A percentile compares a stretch with the other conserved stretches of the same genome.
These are phyloP conservation scores for Phoxinus phoxinus DNA, from an alignment of 2,113 vertebrate genomes.

Conservation along the genomic window DNA sequence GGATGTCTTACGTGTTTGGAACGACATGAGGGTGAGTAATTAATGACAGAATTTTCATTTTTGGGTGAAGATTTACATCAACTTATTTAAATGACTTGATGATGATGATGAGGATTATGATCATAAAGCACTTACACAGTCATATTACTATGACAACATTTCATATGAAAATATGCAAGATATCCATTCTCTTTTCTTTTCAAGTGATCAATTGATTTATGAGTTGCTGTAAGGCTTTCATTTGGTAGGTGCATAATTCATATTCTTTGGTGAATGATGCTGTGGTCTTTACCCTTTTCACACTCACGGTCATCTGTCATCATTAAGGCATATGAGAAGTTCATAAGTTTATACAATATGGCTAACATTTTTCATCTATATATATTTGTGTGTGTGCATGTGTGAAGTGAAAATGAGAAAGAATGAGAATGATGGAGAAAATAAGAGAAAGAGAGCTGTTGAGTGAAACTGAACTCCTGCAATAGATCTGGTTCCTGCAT, in stretches of 20 bases:
- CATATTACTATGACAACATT: background rate
- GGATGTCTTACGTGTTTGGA: too few species aligned
- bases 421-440: slow-evolving; percentile 2
- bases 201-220: background rate
- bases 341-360: slow-evolving; percentile 11
- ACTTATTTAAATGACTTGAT: background rate
- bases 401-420: slow-evolving; percentile 33
- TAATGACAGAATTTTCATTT: too few species aligned
- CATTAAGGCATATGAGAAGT: slow-evolving; percentile 65
- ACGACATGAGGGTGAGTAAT: too few species aligned
- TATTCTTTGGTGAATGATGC: background rate
- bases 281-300: slow-evolving; percentile 14
- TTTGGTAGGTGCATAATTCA: slow-evolving; percentile 3
- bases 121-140: background rate
- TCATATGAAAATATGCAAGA: background rate
- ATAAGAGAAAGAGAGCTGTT: slow-evolving; percentile 45
- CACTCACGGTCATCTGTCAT: slow-evolving; percentile 67
- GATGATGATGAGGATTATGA: background rate
- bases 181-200: background rate
- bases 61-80: background rate
- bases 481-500: slow-evolving; percentile 64
- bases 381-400: slow-evolving; percentile 24
- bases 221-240: background rate
- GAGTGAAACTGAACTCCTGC: slow-evolving; percentile 71
- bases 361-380: slow-evolving; percentile 4